A percentile compares a stretch with the other conserved stretches of the same genome.
These are phyloP conservation scores for Daptonema setosum DNA, from an alignment of 2,888 invertebrate species.

Conservation along the genomic window DNA sequence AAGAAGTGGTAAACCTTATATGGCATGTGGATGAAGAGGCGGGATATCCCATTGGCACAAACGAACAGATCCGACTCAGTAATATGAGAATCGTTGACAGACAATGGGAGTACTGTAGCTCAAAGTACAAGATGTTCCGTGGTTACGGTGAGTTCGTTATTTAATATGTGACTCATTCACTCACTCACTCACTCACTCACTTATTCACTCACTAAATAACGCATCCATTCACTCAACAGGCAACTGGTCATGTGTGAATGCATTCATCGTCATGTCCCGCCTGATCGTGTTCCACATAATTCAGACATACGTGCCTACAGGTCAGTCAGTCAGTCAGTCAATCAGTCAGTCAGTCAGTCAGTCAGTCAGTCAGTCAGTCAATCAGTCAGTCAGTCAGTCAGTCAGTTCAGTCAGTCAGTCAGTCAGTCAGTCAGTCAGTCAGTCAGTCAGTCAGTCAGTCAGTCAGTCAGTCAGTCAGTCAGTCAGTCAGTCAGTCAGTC, in stretches of 20 bases:
- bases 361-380: no score
- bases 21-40: conserved; percentile 20
- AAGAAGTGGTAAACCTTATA: conserved; percentile 21
- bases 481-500: no score
- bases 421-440: no score
- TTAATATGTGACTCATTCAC: neutral
- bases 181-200: neutral
- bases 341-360: no score
- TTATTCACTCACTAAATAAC: neutral
- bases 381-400: no score
- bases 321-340: no score
- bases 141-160: conserved; percentile 14
- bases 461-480: no score
- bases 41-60: conserved; percentile 21
- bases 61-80: conserved; percentile 21
- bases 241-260: conserved; percentile 20
- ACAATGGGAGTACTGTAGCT: conserved; percentile 15
- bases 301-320: conserved; percentile 25
- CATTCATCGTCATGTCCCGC: conserved; percentile 19
- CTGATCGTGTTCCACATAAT: conserved; percentile 23
- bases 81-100: conserved; percentile 22
- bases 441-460: no score
- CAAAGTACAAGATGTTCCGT: conserved; percentile 25
- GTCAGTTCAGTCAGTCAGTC: no score
- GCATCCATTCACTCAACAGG: conserved; percentile 9